phyloP scores from a whole-genome alignment of 2,888 invertebrate genomes.

The Drosophila siamana region DNA sequence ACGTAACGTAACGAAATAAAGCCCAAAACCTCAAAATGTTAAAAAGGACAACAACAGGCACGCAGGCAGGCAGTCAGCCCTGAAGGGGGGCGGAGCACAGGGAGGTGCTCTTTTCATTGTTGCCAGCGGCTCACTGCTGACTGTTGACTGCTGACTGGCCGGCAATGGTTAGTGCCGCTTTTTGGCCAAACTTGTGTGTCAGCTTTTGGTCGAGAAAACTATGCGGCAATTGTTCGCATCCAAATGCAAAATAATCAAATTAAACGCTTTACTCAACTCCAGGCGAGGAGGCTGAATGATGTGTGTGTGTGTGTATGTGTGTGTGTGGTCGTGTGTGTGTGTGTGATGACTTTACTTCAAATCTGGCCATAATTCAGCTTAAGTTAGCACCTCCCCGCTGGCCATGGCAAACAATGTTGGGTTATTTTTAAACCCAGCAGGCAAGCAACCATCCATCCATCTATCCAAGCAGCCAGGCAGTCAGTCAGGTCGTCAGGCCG shows the following conservation, averaged over 20 bases:
- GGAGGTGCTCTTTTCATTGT: constrained; percentile 6
- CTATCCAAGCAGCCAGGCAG: constrained; percentile 20
- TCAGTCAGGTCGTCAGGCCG: constrained; percentile 2
- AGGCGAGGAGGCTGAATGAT: neutral
- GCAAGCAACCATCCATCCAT: constrained; percentile 11
- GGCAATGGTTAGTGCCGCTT: constrained; percentile 37
- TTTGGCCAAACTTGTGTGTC: constrained; percentile 56
- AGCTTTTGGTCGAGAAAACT: constrained; percentile 52
- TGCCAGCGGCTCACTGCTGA: constrained; percentile 19
- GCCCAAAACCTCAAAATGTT: constrained; percentile 76
- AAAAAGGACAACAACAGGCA: constrained; percentile 69
- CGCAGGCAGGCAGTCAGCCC: neutral
- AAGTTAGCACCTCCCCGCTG: constrained; percentile 22
- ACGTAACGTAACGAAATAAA: constrained; percentile 78
- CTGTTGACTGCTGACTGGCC: constrained; percentile 29
- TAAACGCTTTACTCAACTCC: constrained; percentile 53
- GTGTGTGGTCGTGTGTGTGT: neutral
- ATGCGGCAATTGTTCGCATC: constrained; percentile 49
- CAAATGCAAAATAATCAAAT: constrained; percentile 69
- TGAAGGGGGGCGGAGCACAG: neutral
- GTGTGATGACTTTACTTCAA: constrained; percentile 24
- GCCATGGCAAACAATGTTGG: constrained; percentile 31
- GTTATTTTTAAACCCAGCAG: constrained; percentile 38
- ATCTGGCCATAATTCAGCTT: constrained; percentile 54
- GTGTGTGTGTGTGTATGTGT: constrained; percentile 4